Conservation (phyloP, 2,797 vertebrate species). For the Pogonophryne albipinna region DNA sequence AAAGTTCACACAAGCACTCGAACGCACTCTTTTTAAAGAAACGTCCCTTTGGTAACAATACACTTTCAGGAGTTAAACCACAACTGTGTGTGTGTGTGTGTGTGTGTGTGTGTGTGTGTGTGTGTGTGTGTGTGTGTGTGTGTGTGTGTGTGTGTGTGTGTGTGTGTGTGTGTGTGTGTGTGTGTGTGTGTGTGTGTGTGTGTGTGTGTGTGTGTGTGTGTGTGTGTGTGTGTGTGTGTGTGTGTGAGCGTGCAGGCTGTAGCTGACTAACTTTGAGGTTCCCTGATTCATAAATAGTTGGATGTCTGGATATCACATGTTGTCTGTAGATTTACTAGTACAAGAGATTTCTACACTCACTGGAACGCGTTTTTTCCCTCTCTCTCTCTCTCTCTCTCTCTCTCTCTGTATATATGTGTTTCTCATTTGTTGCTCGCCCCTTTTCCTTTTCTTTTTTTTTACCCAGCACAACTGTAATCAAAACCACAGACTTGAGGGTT, state of each 20-base stretch:
- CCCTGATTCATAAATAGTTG: constrained; percentile 71
- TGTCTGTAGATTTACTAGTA: constrained; percentile 70
- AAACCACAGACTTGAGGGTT: constrained; percentile 72
- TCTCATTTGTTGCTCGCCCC: constrained; percentile 68
- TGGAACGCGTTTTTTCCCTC: constrained; percentile 17
- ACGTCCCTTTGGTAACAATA: constrained; percentile 37
- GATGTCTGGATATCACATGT: constrained; percentile 66
- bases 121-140: not conserved
- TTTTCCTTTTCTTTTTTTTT: constrained; percentile 37
- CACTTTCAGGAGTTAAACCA: constrained; percentile 32
- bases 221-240: constrained; percentile 15
- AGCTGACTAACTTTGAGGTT: constrained; percentile 66
- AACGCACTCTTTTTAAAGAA: constrained; percentile 19
- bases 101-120: no score
- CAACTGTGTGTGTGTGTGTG: constrained; percentile 11
- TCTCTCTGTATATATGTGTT: constrained; percentile 58
- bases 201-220: no score
- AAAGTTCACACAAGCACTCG: constrained; percentile 29
- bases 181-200: not conserved
- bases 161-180: not conserved
- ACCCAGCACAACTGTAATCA: constrained; percentile 73
- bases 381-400: not conserved
- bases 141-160: not conserved
- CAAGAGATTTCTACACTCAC: constrained; percentile 54
- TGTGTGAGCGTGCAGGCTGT: constrained; percentile 24